Base-by-base conservation (phyloP, 1,140 invertebrate genomes). In the Chironomus tepperi region DNA sequence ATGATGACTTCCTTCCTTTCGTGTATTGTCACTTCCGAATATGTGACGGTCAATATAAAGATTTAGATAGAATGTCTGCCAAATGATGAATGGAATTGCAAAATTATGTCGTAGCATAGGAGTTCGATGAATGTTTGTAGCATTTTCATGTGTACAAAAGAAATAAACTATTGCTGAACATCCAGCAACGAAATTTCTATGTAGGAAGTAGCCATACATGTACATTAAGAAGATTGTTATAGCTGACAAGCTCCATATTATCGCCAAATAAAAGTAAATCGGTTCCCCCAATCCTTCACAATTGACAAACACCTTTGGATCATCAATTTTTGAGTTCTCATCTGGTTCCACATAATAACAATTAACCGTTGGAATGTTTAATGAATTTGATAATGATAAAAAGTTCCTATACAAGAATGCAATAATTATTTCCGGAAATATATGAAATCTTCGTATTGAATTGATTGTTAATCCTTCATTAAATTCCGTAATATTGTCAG, bases 261-360 rank as follows among this genome's bases (percentile, higher is more conserved):
- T 80, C 74, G 82, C 81, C 6, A 82, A 78, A 42, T 82, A 82
- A 74, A 82, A 82, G 73, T 80, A 77, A 77, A 82, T 80, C 6
- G 80, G 77, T 73, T 81, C 79, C 10, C 75, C 75, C 15, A 75
- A 7, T 12, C 72, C 74, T 18, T 77, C 76, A 65, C 77, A 78
- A 24, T 10, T 73, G 16, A 74, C 24, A 21, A 70, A 70, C 43
- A 72, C 42, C 72, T 43, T 21, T 21, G 18, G 18, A 57, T 24
- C 47, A 74, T 74, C 47, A 15, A 74, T 21, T 24, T 74, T 74
- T 34, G 73, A 57, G 12, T 24, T 19, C 9, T 64, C n/a, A 74
- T 57, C 73, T 42, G 75, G 73, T 73, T 76, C 74, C 8, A 47
- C 64, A 65, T 70, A 74, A 76, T 75, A 77, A 74, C 77, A 78